phyloP scores from a whole-genome alignment of 2,797 vertebrate species.

The Eupleurogrammus muticus region DNA sequence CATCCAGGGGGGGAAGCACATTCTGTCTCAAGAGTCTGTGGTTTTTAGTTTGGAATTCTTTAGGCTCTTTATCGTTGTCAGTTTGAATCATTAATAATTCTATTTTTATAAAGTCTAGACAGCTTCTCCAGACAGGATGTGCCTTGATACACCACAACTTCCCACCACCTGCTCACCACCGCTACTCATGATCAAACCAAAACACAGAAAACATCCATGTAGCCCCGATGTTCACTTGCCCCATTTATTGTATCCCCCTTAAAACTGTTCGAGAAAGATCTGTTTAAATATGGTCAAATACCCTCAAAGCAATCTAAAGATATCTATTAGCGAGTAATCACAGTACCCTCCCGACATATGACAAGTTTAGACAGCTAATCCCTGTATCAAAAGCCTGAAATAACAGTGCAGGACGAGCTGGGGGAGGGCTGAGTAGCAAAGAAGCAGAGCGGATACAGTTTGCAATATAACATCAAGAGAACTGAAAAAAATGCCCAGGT shows the following conservation, averaged over 20 bases:
- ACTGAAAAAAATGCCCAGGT: slow-evolving; percentile 72
- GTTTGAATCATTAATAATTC: slow-evolving; percentile 14
- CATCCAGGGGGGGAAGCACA: slow-evolving; percentile 43
- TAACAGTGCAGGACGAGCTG: slow-evolving; percentile 33
- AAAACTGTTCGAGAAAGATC: slow-evolving; percentile 7
- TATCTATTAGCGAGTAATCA: slow-evolving; percentile 61
- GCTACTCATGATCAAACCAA: slow-evolving; percentile 64
- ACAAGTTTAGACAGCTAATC: slow-evolving; percentile 37
- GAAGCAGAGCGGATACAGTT: slow-evolving; percentile 39
- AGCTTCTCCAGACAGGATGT: slow-evolving; percentile 62
- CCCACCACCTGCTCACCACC: slow-evolving; percentile 56
- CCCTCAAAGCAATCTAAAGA: slow-evolving; percentile 51
- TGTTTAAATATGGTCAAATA: slow-evolving; percentile 42
- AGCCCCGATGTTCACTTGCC: slow-evolving; percentile 31
- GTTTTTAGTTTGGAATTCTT: neutral
- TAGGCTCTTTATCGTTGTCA: slow-evolving; percentile 19
- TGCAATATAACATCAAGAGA: slow-evolving; percentile 52
- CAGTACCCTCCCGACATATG: slow-evolving; percentile 27
- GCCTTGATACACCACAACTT: slow-evolving; percentile 53
- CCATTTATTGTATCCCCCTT: neutral
- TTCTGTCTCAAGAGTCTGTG: slow-evolving; percentile 56
- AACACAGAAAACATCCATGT: slow-evolving; percentile 52
- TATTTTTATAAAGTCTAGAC: slow-evolving; percentile 16
- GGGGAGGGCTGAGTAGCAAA: slow-evolving; percentile 3
- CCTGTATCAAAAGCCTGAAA: slow-evolving; percentile 44